These are phyloP conservation scores for Drosophila anomalipes DNA, from an alignment of 2,888 invertebrate species.

Conservation along the genomic window DNA sequence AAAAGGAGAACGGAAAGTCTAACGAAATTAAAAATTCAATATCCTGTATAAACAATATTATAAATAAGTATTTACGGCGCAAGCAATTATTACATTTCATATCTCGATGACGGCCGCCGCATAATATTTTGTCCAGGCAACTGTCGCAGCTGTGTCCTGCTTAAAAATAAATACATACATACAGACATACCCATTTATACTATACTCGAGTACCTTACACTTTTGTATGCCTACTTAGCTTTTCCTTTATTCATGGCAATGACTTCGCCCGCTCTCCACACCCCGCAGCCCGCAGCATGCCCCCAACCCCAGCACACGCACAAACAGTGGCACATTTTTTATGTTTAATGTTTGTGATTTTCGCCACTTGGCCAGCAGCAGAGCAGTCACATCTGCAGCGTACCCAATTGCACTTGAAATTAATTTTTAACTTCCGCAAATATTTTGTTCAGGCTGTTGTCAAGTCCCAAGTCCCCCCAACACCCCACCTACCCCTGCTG, in stretches of 20 bases:
- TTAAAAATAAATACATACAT: constrained; percentile 16
- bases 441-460: constrained; percentile 53
- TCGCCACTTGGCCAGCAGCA: constrained; percentile 41
- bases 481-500: neutral
- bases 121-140: constrained; percentile 28
- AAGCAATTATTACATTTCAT: constrained; percentile 68
- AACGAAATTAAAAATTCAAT: constrained; percentile 78
- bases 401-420: constrained; percentile 64
- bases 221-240: constrained; percentile 59
- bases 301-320: constrained; percentile 21
- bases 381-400: constrained; percentile 58
- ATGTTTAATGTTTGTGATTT: constrained; percentile 77
- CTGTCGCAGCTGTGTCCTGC: constrained; percentile 62
- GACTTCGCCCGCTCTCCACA: constrained; percentile 3
- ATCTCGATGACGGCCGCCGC: constrained; percentile 27
- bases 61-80: constrained; percentile 74
- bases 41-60: constrained; percentile 77
- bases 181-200: neutral
- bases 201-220: constrained; percentile 20
- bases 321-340: constrained; percentile 63
- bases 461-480: constrained; percentile 7
- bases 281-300: constrained; percentile 1
- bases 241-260: constrained; percentile 69
- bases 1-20: constrained; percentile 17
- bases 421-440: constrained; percentile 80